Base-by-base conservation (phyloP, 2,888 invertebrate genomes). In the Drosophila yooni region DNA sequence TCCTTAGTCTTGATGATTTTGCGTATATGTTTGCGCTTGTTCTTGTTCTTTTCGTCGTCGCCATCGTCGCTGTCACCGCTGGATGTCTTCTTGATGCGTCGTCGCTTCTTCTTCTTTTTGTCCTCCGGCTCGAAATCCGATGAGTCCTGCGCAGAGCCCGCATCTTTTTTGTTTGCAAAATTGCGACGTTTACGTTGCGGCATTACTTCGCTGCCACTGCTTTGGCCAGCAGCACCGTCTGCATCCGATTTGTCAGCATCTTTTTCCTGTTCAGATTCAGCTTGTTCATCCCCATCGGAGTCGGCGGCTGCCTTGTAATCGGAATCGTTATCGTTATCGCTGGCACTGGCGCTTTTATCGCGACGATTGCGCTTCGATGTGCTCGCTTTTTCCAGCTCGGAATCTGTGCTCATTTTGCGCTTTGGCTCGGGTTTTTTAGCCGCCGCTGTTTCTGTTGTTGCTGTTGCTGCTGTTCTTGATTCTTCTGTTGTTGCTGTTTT, bases 1-100 rank as follows among this genome's bases (percentile, higher is more conserved):
- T 96, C 95, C 83, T 95, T 95, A 84, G 94, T 94, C 79, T 94
- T 94, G 66, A 95, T 91, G 67, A 94, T 93, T 89, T 94, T 94
- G 27, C 95, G 93, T 72, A 95, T 95, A 82, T 95, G 94, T 87
- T 95, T 94, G 57, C 94, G 93, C 57, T 94, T 94, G 31, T 92
- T 92, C 63, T 92, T 93, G 25, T 88, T 90, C 61, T 91, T 91
- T n/a, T 91, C 91, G 33, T 91, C 91, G n/a, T 89, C 89, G 2
- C 82, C 87, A 60, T 85, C 89, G 25, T 87, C 90, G 10, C 89
- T 87, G 0, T 89, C 91, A 6, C 78, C 91, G 50, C 88, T 90
- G 29, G 89, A 90, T 36, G 81, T 83, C 34, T 86, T 89, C 58
- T 81, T 83, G 15, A 91, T 78, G 21, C 92, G 84, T 57, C 87